A percentile compares a stretch with the other conserved stretches of the same genome.
phyloP scores from a whole-genome alignment of 1,140 invertebrate species.

The Halictus rubicundus region DNA sequence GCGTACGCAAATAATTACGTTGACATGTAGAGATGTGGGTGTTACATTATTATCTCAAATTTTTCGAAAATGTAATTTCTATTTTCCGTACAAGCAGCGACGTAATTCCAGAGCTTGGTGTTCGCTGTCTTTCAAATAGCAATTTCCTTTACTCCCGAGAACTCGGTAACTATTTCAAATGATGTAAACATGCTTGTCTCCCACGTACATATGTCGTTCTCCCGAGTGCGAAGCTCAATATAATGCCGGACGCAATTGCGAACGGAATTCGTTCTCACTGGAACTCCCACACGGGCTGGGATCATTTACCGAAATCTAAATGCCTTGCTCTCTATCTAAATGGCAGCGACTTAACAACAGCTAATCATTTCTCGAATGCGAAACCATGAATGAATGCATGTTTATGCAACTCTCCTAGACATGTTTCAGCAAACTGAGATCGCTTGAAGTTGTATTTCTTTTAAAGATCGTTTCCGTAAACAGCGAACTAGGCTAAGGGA shows the following conservation, averaged over 20 bases:
- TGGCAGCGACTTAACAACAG: not conserved
- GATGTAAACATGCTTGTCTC: not conserved
- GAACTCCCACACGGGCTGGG: not conserved
- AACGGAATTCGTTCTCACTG: constrained; percentile 7
- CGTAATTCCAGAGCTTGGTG: not conserved
- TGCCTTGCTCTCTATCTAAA: not conserved
- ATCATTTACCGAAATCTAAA: not conserved
- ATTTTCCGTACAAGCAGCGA: not conserved
- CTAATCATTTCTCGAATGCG: not conserved
- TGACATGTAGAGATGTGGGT: no score
- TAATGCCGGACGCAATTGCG: constrained; percentile 15
- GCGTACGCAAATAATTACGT: no score
- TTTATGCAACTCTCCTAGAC: no score
- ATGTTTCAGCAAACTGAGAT: no score
- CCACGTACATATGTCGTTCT: not conserved
- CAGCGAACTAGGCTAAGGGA: no score
- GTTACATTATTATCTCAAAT: no score
- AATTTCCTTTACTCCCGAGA: not conserved
- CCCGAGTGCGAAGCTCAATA: not conserved
- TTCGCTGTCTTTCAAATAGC: not conserved
- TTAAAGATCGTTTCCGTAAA: no score
- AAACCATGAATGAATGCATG: not conserved
- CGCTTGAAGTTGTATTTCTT: no score
- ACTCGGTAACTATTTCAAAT: constrained; percentile 16
- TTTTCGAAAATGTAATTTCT: no score